Percentiles rank a stretch among this genome's conserved stretches.
Evolutionary conservation across 2,888 invertebrate genomes (phyloP).

Genomic region (Megalurothrips usitatus): DNA sequence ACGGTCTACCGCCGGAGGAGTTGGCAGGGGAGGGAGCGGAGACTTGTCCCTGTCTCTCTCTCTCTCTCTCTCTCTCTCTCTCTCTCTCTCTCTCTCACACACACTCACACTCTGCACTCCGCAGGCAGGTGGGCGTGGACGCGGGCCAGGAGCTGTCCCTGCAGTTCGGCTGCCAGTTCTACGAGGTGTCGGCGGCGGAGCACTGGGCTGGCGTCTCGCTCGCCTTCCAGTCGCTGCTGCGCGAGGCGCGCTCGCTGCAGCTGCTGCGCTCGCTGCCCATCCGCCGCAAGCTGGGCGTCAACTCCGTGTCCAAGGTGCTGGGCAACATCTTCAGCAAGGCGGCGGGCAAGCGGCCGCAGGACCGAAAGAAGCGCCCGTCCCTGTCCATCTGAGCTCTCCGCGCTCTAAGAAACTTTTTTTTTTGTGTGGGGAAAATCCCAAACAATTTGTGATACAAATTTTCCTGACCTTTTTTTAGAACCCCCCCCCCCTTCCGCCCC

Average conservation of each 20-base stretch:
- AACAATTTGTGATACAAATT: too few relatives aligned
- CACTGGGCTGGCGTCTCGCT: slow-evolving; percentile 74
- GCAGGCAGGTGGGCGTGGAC: slow-evolving; percentile 69
- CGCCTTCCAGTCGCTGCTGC: slow-evolving; percentile 69
- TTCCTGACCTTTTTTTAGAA: too few relatives aligned
- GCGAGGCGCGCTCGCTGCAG: slow-evolving; percentile 73
- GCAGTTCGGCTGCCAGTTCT: slow-evolving; percentile 75
- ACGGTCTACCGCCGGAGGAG: too few relatives aligned
- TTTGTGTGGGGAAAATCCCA: too few relatives aligned
- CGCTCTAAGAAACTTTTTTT: too few relatives aligned
- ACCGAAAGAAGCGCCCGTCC: slow-evolving; percentile 71
- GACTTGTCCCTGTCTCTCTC: too few relatives aligned
- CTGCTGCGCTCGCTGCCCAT: slow-evolving; percentile 63
- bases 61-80: slow-evolving; percentile 25
- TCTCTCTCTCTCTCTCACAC: not conserved
- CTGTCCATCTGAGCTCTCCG: slow-evolving; percentile 63
- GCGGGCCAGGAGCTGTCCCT: slow-evolving; percentile 74
- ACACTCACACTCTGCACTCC: slow-evolving; percentile 36
- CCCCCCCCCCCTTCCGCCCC: too few relatives aligned
- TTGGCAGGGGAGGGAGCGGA: too few relatives aligned
- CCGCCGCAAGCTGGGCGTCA: slow-evolving; percentile 67
- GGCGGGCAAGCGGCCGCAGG: slow-evolving; percentile 56
- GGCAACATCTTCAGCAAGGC: slow-evolving; percentile 77
- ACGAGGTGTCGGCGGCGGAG: slow-evolving; percentile 80
- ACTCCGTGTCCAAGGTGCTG: slow-evolving; percentile 72